Evolutionary conservation across 2,797 vertebrate genomes (phyloP).

Genomic region (Graptemys geographica): DNA sequence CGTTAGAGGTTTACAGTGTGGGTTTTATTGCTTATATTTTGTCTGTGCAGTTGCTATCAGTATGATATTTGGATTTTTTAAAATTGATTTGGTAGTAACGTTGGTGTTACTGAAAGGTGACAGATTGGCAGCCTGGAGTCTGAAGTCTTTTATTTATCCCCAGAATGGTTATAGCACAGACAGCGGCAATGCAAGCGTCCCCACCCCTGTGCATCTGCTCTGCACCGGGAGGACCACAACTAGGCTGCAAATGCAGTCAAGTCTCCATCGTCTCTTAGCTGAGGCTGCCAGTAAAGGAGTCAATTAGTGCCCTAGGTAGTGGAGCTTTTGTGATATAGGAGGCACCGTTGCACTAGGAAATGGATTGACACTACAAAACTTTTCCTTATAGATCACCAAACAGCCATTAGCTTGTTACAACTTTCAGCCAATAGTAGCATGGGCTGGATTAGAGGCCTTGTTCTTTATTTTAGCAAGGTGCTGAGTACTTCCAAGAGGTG

Average conservation of each 20-base stretch:
- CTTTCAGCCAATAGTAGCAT: background rate
- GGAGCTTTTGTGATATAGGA: slow-evolving; percentile 65
- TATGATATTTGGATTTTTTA: slow-evolving; percentile 33
- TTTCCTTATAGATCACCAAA: background rate
- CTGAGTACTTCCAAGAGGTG: background rate
- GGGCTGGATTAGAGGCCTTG: background rate
- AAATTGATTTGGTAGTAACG: slow-evolving; percentile 60
- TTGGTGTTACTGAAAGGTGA: slow-evolving; percentile 65
- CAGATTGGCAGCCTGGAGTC: slow-evolving; percentile 55
- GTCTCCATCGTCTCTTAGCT: slow-evolving; percentile 26
- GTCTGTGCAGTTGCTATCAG: slow-evolving; percentile 39
- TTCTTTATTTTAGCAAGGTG: background rate
- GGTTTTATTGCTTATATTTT: slow-evolving; percentile 67
- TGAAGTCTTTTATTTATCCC: slow-evolving; percentile 62
- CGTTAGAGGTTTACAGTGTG: background rate
- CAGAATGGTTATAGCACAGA: slow-evolving; percentile 52
- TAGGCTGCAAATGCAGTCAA: slow-evolving; percentile 49
- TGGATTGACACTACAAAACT: background rate
- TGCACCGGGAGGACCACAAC: background rate
- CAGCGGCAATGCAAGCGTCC: slow-evolving; percentile 55
- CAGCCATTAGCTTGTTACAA: background rate
- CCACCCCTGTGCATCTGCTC: background rate
- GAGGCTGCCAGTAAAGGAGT: slow-evolving; percentile 52
- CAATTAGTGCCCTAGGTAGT: slow-evolving; percentile 56
- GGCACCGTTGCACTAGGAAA: slow-evolving; percentile 27